Percentiles rank a stretch among this genome's conserved stretches.
These are phyloP conservation scores for Mesochorus sp. DNA, from an alignment of 2,888 invertebrate genomes.

Conservation along the genomic window DNA sequence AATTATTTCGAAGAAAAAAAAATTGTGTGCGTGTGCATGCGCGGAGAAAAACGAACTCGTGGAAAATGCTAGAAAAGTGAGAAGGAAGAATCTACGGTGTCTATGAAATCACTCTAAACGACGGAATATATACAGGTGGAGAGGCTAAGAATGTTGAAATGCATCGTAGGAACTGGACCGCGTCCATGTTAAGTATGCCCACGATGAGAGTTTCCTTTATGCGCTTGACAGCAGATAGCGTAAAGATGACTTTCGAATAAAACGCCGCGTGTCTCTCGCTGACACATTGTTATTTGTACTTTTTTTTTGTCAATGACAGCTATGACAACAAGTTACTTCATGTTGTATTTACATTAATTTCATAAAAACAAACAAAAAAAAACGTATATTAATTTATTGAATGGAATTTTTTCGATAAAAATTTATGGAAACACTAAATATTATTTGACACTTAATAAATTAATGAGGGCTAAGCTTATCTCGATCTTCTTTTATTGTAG, in stretches of 20 bases:
- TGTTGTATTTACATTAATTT: no score
- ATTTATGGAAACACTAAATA: no score
- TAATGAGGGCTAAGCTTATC: no score
- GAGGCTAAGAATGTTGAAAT: conserved; percentile 63
- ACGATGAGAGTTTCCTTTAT: conserved; percentile 54
- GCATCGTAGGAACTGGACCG: conserved; percentile 69
- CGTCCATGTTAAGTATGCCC: conserved; percentile 65
- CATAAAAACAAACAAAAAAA: no score
- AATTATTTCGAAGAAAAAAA: conserved; percentile 12
- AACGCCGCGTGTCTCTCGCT: conserved; percentile 43
- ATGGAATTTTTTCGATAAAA: no score
- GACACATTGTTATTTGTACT: conserved; percentile 12
- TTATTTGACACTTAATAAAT: no score
- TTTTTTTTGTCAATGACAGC: neutral
- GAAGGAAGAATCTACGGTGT: conserved; percentile 16
- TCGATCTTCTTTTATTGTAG: no score
- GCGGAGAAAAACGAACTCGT: neutral
- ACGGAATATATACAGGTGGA: conserved; percentile 45
- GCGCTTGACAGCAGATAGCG: conserved; percentile 29
- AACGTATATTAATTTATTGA: no score
- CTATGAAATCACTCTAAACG: conserved; percentile 62
- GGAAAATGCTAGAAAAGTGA: neutral
- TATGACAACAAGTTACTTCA: conserved; percentile 9
- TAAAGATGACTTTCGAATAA: conserved; percentile 67
- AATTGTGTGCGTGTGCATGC: no score